Evolutionary conservation across 2,113 vertebrate genomes (phyloP).

Genomic region (Butorides virescens): DNA sequence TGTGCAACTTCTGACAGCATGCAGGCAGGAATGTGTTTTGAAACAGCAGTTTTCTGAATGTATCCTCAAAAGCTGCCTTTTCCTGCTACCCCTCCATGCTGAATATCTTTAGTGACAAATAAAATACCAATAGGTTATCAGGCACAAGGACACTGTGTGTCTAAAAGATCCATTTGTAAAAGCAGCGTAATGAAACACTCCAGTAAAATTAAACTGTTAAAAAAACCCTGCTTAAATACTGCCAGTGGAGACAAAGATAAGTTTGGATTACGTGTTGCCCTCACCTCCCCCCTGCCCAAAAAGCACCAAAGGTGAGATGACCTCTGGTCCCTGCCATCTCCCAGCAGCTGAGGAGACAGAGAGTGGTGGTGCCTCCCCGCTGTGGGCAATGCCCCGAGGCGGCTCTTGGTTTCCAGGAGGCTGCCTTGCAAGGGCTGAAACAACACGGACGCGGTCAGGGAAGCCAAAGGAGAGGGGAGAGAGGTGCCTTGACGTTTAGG

Average conservation of each 20-base stretch:
- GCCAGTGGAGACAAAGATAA: not conserved
- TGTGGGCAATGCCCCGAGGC: not conserved
- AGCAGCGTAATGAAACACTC: not conserved
- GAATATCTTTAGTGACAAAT: not conserved
- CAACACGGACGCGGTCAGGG: fast-evolving
- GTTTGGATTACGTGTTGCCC: not conserved
- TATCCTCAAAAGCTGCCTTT: not conserved
- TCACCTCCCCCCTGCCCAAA: not conserved
- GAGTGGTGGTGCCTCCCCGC: not conserved
- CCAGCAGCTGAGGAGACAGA: not conserved
- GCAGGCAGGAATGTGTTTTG: not conserved
- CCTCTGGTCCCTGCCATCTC: not conserved
- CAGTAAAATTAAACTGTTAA: not conserved
- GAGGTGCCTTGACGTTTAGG: not conserved
- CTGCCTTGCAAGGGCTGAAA: not conserved
- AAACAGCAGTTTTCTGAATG: not conserved
- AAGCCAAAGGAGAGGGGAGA: not conserved
- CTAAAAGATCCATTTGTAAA: not conserved
- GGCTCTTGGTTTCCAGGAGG: not conserved
- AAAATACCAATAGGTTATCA: not conserved
- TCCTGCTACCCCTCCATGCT: not conserved
- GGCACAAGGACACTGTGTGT: fast-evolving
- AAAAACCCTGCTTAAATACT: not conserved
- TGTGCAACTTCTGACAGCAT: not conserved
- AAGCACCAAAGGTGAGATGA: fast-evolving